Evolutionary conservation across 2,113 vertebrate genomes (phyloP).

Genomic region (Excalfactoria chinensis): DNA sequence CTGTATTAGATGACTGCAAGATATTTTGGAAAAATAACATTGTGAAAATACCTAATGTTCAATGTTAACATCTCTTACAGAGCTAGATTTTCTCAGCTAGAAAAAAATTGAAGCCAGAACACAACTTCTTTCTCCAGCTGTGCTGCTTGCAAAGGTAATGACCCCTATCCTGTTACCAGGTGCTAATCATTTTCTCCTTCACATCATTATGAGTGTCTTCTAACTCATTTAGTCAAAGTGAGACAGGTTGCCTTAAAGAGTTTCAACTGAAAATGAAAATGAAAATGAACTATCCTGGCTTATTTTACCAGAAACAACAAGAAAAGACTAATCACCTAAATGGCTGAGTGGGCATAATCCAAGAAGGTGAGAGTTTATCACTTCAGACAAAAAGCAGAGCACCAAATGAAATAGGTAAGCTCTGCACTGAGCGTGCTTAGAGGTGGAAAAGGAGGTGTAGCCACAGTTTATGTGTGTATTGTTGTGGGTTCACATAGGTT

Average conservation of each 20-base stretch:
- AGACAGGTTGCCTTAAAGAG: not conserved
- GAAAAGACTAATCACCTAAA: not conserved
- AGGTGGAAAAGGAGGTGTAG: not conserved
- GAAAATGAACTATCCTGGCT: not conserved
- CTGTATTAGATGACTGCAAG: not conserved
- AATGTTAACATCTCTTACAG: not conserved
- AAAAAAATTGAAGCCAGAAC: slow-evolving; percentile 14
- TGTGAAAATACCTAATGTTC: not conserved
- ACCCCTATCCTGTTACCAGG: slow-evolving; percentile 7
- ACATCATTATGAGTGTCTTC: not conserved
- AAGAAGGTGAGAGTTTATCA: not conserved
- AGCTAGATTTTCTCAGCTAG: not conserved
- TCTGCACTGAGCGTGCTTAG: not conserved
- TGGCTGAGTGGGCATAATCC: not conserved
- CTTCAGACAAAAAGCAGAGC: not conserved
- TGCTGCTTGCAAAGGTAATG: slow-evolving; percentile 29
- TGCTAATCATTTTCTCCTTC: slow-evolving; percentile 47
- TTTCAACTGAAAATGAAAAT: not conserved
- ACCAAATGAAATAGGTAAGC: not conserved
- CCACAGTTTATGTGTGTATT: not conserved
- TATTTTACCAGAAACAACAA: not conserved
- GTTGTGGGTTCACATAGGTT: not conserved
- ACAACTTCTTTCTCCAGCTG: slow-evolving; percentile 27
- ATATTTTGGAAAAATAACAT: not conserved
- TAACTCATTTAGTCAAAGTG: slow-evolving; percentile 1